A percentile compares a stretch with the other conserved stretches of the same genome.
Conservation (phyloP, 1,140 invertebrate genomes). For the Plodia interpunctella region DNA sequence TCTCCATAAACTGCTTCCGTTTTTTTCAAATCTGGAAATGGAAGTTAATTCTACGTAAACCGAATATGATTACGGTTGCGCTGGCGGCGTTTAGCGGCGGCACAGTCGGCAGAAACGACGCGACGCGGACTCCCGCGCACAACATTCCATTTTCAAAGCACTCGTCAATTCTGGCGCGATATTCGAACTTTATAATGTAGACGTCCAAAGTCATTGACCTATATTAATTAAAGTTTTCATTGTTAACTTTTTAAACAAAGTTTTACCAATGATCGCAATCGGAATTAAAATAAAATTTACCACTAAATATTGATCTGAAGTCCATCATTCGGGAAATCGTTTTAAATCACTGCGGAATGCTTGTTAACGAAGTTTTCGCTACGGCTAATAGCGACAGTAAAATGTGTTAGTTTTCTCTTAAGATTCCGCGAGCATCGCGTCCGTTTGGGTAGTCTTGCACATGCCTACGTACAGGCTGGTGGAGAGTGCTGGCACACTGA, state of each 20-base stretch:
- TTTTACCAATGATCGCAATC: constrained; percentile 40
- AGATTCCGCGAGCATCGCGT: constrained; percentile 28
- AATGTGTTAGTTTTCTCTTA: constrained; percentile 37
- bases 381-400: constrained; percentile 32
- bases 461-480: constrained; percentile 42
- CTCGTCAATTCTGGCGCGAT: constrained; percentile 24
- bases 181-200: constrained; percentile 32
- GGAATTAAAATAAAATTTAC: not conserved
- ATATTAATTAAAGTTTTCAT: constrained; percentile 31
- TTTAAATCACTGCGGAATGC: constrained; percentile 30
- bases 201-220: constrained; percentile 7
- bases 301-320: constrained; percentile 13
- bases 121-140: constrained; percentile 41
- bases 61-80: constrained; percentile 40
- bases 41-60: constrained; percentile 59
- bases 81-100: constrained; percentile 20
- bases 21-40: constrained; percentile 67
- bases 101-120: constrained; percentile 34
- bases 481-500: constrained; percentile 27
- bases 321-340: constrained; percentile 24
- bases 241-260: constrained; percentile 59
- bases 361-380: constrained; percentile 31
- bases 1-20: constrained; percentile 60
- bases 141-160: constrained; percentile 17
- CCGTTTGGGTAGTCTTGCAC: constrained; percentile 27